Base-by-base conservation (phyloP, 2,113 vertebrate genomes). In the Apodemus speciosus region DNA sequence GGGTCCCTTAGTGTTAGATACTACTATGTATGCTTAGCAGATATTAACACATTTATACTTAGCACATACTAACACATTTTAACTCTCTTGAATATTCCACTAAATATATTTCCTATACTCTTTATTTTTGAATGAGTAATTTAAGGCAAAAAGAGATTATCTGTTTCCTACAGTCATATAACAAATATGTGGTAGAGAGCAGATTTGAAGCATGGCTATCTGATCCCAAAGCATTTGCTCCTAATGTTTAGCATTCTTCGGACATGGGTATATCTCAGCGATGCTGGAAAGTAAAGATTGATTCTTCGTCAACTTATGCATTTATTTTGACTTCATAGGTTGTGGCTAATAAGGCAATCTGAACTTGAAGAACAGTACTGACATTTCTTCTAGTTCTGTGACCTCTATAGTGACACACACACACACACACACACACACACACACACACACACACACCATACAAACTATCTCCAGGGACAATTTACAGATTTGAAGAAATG, bases 351-450 rank as follows among this genome's bases (percentile, higher is more conserved):
- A 90, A 92, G 49, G 43, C 49, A 21, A 68, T 90, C 14, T 58
- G 53, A 72, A 77, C 77, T 27, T 87, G 15, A 38, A 87, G 11
- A 80, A 0, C 15, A 84, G 27, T 93, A 53, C 86, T 92, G 66
- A 60, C 68, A 85, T 91, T 79, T 89, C 51, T 93, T 11, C 38
- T 32, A 79, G 32, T 49, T 38, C 49, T 71, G 3, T 4, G 60
- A 88, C 38, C 21, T 64, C 73, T 38, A n/a, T 23, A 14, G 88
- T 51, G 6, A 79, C 10, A 56, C 75, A 69, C n/a, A 71, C 51
- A 86, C 69, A 90, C 75, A 79, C 14, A 89, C 49, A 68, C 30
- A 80, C 69, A 90, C 79, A 94, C 64, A 93, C 60, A 71, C 14
- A 88, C 27, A 56, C 14, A 77, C 58, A 71, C 60, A 89, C n/a